Evolutionary conservation across 2,113 vertebrate species (phyloP), one percentile per base, ranked within the genome.

Genomic region (Eolophus roseicapilla): DNA sequence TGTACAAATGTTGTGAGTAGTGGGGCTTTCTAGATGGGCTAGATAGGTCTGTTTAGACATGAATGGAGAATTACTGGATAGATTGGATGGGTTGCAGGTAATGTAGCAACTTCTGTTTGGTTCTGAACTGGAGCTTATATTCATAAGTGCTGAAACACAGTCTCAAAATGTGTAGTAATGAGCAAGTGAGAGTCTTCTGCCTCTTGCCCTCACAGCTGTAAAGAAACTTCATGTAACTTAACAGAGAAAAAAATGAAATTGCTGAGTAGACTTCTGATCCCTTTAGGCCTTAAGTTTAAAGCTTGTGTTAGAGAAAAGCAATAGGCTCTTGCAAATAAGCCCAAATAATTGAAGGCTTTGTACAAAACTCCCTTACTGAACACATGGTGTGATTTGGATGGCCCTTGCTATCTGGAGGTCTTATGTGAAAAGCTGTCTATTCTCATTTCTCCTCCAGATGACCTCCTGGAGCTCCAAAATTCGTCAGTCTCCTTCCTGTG

Each of bases 391-490:
- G 37, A 21, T 75, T 63, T 60, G 75, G 46, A 62, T 16, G 80
- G 53, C 78, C 25, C 71, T 69, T 69, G 53, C 39, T 92, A 13
- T 82, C 75, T 76, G 85, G 90, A 92, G 87, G 33, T 87, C 79
- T 81, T 80, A 24, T 2, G 11, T 82, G 70, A 92, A 91, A 64
- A 83, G 67, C 44, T 77, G 13, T 47, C 49, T 76, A 3, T 41
- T 85, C 39, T 87, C 71, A 21, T 85, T 87, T 94, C 79, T 93
- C 62, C 81, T 90, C 90, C 87, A 96, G 63, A 52, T 85, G 79
- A 96, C 63, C 76, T 94, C 46, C 78, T 82, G 80, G 29, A 79
- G 62, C n/a, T 81, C 77, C 88, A 79, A 29, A 90, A 78, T 70
- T 79, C 88, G 37, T 81, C 85, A 92, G 80, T 84, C 92, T 86